Evolutionary conservation across 1,140 invertebrate species (phyloP), one percentile per base, ranked within the genome.

Genomic region (Euschistus heros): DNA sequence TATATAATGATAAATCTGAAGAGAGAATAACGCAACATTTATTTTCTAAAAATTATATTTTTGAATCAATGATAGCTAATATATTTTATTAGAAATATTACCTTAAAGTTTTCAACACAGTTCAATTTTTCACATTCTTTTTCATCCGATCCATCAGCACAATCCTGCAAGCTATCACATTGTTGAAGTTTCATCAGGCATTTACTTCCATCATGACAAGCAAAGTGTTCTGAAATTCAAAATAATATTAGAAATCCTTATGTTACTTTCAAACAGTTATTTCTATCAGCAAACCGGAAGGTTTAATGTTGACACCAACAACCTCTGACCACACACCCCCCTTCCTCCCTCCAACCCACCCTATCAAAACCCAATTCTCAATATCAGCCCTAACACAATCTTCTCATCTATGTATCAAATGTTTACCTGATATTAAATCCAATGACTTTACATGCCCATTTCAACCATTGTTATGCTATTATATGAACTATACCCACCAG

Each of bases 61-160:
- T 15, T 10, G 22, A 14, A 26, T 2, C 15, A 30, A 27, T 30
- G 18, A 18, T 30, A 4, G 30, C 8, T 54, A 18, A 33, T 17
- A 66, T 27, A 47, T 27, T 14, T 18, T 63, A 4, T 26, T 47
- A 13, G 37, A 20, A 47, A 30, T 22, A 42, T 68, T 61, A 64
- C 75, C 70, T 76, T 74, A 74, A 84, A 85, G 67, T 84, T 84
- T 44, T 79, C 79, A 17, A 76, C 79, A 72, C 83, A 85, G 26
- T 75, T 74, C 63, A 80, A 75, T 70, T 79, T 72, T 57, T 77
- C 71, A 69, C 84, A 86, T n/a, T 78, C 76, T 3, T 76, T 44
- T 73, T 86, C 84, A 73, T 86, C 84, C 14, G 83, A 84, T 20
- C 79, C 81, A 70, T 85, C 84, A 0, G 77, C 80, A 70, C 84